Conservation (phyloP, 2,888 invertebrate species). For the Lottia scabra region DNA sequence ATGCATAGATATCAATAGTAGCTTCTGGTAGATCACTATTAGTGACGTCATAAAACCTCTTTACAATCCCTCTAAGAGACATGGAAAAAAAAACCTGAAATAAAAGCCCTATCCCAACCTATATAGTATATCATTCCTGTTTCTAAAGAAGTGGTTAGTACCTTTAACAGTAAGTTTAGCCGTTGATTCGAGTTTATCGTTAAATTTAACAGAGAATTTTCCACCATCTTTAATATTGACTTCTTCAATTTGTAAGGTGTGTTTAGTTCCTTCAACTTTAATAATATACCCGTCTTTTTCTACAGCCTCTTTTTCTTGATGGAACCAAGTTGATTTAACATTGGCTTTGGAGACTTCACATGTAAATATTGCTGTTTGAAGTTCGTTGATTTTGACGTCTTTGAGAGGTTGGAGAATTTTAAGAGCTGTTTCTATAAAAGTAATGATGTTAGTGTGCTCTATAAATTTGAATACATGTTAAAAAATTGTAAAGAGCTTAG, state of each 20-base stretch:
- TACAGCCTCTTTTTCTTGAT: constrained; percentile 63
- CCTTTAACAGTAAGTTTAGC: constrained; percentile 55
- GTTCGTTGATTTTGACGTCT: constrained; percentile 42
- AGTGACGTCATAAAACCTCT: too few species aligned
- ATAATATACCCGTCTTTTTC: constrained; percentile 86
- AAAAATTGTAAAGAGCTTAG: too few species aligned
- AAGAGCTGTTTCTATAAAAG: constrained; percentile 34
- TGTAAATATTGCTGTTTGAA: constrained; percentile 41
- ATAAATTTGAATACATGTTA: too few species aligned
- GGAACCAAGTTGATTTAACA: constrained; percentile 46
- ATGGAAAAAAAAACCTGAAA: too few species aligned
- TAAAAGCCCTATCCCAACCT: not conserved
- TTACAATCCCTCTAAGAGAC: too few species aligned
- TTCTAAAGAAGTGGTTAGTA: constrained; percentile 15
- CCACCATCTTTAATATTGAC: constrained; percentile 54
- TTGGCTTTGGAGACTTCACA: constrained; percentile 52
- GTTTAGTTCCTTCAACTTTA: constrained; percentile 68
- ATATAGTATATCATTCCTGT: not conserved
- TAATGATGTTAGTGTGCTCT: too few species aligned
- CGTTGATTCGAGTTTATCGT: constrained; percentile 40
- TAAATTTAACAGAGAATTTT: constrained; percentile 43
- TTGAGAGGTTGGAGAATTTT: constrained; percentile 42
- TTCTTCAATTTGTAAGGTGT: constrained; percentile 46
- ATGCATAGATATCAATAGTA: too few species aligned
- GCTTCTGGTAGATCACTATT: too few species aligned